Conservation (phyloP, 2,888 invertebrate genomes). For the Cyclophora albipunctata region DNA sequence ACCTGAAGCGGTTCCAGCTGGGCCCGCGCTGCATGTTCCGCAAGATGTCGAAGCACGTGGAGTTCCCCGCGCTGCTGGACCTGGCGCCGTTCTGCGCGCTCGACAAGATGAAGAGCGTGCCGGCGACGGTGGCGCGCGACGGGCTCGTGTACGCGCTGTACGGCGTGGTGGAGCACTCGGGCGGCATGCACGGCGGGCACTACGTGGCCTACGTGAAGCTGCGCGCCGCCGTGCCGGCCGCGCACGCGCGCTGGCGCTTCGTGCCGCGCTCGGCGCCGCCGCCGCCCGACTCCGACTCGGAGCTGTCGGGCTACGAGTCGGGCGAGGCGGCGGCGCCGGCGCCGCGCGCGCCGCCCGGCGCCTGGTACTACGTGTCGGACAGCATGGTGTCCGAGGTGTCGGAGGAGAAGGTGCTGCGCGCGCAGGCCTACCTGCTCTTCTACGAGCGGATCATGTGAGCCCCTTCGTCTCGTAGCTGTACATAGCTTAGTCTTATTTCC, state of each 20-base stretch:
- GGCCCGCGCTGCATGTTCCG: slow-evolving; percentile 81
- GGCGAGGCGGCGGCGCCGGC: slow-evolving; percentile 56
- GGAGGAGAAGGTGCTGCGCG: slow-evolving; percentile 85
- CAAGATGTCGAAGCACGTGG: slow-evolving; percentile 90
- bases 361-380: slow-evolving; percentile 97
- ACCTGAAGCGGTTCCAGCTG: slow-evolving; percentile 96
- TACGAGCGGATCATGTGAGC: slow-evolving; percentile 92
- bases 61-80: slow-evolving; percentile 90
- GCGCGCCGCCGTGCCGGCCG: slow-evolving; percentile 74
- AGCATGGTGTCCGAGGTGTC: slow-evolving; percentile 87
- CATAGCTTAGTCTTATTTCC: slow-evolving; percentile 36
- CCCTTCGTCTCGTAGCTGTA: slow-evolving; percentile 44
- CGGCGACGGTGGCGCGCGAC: slow-evolving; percentile 74
- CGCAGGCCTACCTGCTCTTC: slow-evolving; percentile 96
- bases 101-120: slow-evolving; percentile 77
- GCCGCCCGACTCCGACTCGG: slow-evolving; percentile 71
- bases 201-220: slow-evolving; percentile 98
- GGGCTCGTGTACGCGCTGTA: slow-evolving; percentile 91
- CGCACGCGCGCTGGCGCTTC: slow-evolving; percentile 84
- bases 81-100: slow-evolving; percentile 92
- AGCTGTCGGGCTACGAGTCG: slow-evolving; percentile 72
- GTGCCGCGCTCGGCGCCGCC: slow-evolving; percentile 71
- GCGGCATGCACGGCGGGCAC: slow-evolving; percentile 87
- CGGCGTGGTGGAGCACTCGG: slow-evolving; percentile 96
- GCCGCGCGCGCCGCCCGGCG: slow-evolving; percentile 76